These are phyloP conservation scores for Plemyria rubiginata DNA, from an alignment of 2,888 invertebrate genomes.

Conservation along the genomic window DNA sequence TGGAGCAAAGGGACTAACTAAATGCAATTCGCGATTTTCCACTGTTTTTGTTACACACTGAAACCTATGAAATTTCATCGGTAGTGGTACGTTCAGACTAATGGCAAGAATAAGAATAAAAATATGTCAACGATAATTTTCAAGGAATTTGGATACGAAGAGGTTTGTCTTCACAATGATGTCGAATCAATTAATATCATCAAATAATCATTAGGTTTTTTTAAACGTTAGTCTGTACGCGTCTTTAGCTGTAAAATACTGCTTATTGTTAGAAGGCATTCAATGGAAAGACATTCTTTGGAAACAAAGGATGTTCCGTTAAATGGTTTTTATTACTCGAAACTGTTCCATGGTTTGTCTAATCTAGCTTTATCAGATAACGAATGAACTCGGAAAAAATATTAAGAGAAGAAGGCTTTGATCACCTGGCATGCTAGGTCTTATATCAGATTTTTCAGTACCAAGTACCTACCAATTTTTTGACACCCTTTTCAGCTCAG, in stretches of 20 bases:
- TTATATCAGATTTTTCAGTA: too few species aligned
- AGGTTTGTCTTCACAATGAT: too few species aligned
- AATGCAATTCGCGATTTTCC: slow-evolving; percentile 3
- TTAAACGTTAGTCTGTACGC: slow-evolving; percentile 4
- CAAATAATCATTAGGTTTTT: too few species aligned
- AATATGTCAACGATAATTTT: too few species aligned
- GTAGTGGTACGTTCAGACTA: slow-evolving; percentile 7
- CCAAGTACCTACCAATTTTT: too few species aligned
- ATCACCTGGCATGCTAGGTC: too few species aligned
- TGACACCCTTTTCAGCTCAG: too few species aligned
- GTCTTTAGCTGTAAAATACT: slow-evolving; percentile 59
- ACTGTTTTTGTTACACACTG: slow-evolving; percentile 19
- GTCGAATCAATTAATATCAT: too few species aligned
- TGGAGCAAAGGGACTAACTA: slow-evolving; percentile 20
- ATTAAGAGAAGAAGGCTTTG: too few species aligned
- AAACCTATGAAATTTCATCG: slow-evolving; percentile 57
- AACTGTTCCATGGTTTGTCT: slow-evolving; percentile 29
- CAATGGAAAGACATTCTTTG: slow-evolving; percentile 67
- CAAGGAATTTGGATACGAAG: too few species aligned
- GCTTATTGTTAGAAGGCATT: slow-evolving; percentile 66
- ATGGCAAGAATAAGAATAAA: background rate
- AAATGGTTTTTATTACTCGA: slow-evolving; percentile 65
- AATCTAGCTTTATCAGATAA: slow-evolving; percentile 30
- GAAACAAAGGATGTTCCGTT: slow-evolving; percentile 72
- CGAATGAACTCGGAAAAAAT: background rate